Evolutionary conservation across 2,888 invertebrate genomes (phyloP).

Genomic region (Scaptomyza cyrtandrae): DNA sequence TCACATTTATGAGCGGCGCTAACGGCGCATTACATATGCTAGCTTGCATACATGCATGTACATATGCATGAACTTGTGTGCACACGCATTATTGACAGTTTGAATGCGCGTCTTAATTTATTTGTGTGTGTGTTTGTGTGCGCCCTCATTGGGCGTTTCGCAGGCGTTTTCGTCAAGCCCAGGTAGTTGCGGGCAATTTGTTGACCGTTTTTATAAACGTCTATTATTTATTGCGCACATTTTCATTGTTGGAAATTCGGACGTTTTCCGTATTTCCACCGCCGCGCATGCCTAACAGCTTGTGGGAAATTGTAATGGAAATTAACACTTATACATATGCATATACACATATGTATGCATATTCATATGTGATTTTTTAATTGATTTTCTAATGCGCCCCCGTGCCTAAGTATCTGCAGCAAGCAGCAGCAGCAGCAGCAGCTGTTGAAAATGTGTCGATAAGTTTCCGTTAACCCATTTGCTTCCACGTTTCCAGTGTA

Average conservation of each 20-base stretch:
- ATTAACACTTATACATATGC: constrained; percentile 29
- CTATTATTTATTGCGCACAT: constrained; percentile 50
- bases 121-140: constrained; percentile 15
- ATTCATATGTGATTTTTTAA: constrained; percentile 41
- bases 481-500: background rate
- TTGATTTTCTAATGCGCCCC: constrained; percentile 51
- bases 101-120: constrained; percentile 10
- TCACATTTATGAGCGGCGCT: constrained; percentile 79
- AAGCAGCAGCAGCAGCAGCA: constrained; percentile 52
- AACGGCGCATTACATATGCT: constrained; percentile 61
- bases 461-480: constrained; percentile 27
- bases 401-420: constrained; percentile 29
- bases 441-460: constrained; percentile 66
- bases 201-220: constrained; percentile 35
- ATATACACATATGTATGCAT: background rate
- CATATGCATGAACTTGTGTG: background rate
- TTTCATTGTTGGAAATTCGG: constrained; percentile 68
- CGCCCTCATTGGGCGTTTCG: constrained; percentile 34
- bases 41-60: constrained; percentile 9
- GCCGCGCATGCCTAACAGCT: constrained; percentile 70
- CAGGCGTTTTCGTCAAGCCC: constrained; percentile 34
- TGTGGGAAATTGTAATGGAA: constrained; percentile 68
- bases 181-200: constrained; percentile 52
- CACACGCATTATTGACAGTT: constrained; percentile 47
- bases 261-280: constrained; percentile 55